phyloP scores from a whole-genome alignment of 1,140 invertebrate genomes.

The Thrips palmi region DNA sequence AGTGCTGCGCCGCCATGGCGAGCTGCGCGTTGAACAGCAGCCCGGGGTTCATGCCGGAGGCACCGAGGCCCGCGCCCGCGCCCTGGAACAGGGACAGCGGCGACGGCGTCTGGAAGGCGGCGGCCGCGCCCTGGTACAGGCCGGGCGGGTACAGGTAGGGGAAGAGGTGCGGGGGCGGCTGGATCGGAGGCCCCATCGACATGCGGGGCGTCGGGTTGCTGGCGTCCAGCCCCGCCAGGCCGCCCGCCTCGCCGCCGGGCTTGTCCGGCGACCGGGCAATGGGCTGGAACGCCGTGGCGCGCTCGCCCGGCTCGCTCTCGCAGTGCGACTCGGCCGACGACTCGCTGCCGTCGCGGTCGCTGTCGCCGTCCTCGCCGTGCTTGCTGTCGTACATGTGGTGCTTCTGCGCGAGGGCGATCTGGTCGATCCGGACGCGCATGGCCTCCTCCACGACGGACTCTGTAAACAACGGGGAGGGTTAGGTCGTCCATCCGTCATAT shows the following conservation, averaged over 20 bases:
- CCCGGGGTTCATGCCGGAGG: slow-evolving; percentile 44
- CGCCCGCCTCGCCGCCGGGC: neutral
- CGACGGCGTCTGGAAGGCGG: slow-evolving; percentile 39
- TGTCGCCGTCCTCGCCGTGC: too few species aligned
- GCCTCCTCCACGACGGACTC: too few species aligned
- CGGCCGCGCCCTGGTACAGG: slow-evolving; percentile 41
- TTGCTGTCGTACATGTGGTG: too few species aligned
- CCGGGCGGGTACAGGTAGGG: slow-evolving; percentile 72
- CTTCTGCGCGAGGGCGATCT: too few species aligned
- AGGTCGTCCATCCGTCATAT: too few species aligned
- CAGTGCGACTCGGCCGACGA: too few species aligned
- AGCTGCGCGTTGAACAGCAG: slow-evolving; percentile 67
- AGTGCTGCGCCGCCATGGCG: slow-evolving; percentile 60
- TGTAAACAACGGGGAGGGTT: too few species aligned
- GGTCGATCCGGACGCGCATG: too few species aligned
- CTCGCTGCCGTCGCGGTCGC: too few species aligned
- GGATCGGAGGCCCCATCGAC: slow-evolving; percentile 68
- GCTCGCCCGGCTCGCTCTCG: neutral
- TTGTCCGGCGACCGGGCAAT: slow-evolving; percentile 4
- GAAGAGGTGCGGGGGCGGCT: slow-evolving; percentile 59
- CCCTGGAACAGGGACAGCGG: slow-evolving; percentile 21
- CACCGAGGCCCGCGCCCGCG: slow-evolving; percentile 32
- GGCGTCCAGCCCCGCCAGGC: slow-evolving; percentile 10
- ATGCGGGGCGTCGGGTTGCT: slow-evolving; percentile 62
- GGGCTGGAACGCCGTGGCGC: too few species aligned